These are phyloP conservation scores for Phyllopteryx taeniolatus DNA, from an alignment of 2,113 vertebrate genomes.

Conservation along the genomic window DNA sequence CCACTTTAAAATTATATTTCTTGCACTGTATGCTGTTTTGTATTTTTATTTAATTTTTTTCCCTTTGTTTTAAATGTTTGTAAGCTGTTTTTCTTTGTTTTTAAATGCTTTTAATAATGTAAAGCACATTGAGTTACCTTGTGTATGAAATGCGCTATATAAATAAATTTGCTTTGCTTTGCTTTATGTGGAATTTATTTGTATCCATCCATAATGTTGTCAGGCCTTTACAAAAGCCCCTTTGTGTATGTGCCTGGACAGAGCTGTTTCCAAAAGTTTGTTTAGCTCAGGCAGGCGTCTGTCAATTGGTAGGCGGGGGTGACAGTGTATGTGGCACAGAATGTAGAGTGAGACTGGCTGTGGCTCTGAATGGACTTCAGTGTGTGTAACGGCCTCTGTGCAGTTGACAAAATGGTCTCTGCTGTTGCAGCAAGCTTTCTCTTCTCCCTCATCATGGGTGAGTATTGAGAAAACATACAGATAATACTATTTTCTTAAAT, in stretches of 20 bases:
- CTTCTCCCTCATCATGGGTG: conserved; percentile 50
- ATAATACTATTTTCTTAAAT: neutral
- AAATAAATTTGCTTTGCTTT: no score
- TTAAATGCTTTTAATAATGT: no score
- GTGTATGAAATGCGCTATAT: no score
- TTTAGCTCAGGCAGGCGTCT: conserved; percentile 27
- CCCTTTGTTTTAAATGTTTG: no score
- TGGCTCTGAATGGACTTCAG: conserved; percentile 54
- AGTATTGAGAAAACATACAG: conserved; percentile 29
- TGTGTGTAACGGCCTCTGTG: conserved; percentile 36
- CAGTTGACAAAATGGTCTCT: conserved; percentile 56
- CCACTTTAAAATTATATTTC: no score
- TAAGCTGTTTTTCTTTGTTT: no score
- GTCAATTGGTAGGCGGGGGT: conserved; percentile 4
- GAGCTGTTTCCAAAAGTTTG: conserved; percentile 42
- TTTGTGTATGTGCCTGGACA: conserved; percentile 48
- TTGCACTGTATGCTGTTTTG: no score
- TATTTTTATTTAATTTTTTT: no score
- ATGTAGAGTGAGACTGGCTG: conserved; percentile 35
- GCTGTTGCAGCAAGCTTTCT: conserved; percentile 35
- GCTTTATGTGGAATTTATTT: conserved; percentile 6
- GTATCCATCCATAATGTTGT: conserved; percentile 18
- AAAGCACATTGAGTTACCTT: no score
- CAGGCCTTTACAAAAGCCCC: conserved; percentile 51
- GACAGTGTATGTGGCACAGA: conserved; percentile 17